phyloP scores from a whole-genome alignment of 2,888 invertebrate species.

The Barypeithes pellucidus region DNA sequence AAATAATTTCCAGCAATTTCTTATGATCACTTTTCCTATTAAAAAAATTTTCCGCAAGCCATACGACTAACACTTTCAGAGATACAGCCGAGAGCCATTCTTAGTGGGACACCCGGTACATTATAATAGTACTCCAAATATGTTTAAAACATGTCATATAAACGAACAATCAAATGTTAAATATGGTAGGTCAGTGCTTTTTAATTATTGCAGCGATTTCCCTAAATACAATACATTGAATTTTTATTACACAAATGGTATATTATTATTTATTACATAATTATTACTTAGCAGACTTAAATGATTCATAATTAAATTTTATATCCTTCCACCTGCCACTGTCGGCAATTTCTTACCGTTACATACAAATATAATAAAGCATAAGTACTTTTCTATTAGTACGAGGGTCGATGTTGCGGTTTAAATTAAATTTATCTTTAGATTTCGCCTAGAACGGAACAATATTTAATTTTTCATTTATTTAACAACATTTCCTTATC shows the following conservation, averaged over 20 bases:
- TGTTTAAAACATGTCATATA: neutral
- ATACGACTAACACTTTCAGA: no score
- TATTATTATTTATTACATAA: neutral
- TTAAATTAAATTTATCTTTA: no score
- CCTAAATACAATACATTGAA: neutral
- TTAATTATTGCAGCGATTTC: slow-evolving; percentile 3
- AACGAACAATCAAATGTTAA: slow-evolving; percentile 6
- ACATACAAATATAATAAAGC: neutral
- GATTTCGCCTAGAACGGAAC: no score
- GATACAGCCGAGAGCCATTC: no score
- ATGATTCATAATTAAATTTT: slow-evolving; percentile 16
- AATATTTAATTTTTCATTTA: no score
- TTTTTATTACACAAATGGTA: neutral
- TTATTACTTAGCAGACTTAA: neutral
- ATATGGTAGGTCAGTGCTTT: slow-evolving; percentile 20
- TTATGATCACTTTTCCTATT: no score
- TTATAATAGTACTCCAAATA: neutral
- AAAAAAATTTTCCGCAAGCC: no score
- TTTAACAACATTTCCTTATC: no score
- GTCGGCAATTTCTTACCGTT: neutral
- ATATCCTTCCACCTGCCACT: neutral
- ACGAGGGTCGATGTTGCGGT: neutral
- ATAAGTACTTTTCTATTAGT: slow-evolving; percentile 11
- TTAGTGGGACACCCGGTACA: no score
- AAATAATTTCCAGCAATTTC: no score